phyloP scores from a whole-genome alignment of 2,797 vertebrate genomes.

The Crocidura indochinensis region DNA sequence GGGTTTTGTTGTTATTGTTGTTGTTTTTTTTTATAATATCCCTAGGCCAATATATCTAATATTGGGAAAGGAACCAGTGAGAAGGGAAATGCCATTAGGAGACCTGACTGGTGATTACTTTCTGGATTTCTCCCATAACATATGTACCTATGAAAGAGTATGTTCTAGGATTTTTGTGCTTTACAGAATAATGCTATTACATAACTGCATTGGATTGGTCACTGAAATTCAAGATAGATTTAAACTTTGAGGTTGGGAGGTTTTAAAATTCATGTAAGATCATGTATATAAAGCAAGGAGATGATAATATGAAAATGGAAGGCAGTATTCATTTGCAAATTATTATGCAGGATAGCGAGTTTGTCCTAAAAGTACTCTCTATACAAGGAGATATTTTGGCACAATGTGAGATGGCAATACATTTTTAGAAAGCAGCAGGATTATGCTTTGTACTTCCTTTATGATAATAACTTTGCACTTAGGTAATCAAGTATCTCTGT shows the following conservation, averaged over 20 bases:
- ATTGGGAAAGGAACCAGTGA: conserved; percentile 2
- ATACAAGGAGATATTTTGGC: conserved; percentile 31
- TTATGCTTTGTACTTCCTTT: conserved; percentile 40
- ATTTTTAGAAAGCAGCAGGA: conserved; percentile 41
- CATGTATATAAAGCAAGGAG: neutral
- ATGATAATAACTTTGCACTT: conserved; percentile 29
- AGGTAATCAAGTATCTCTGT: neutral
- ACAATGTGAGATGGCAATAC: neutral
- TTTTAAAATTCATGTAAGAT: conserved; percentile 35
- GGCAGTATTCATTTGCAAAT: conserved; percentile 5
- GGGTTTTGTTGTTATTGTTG: neutral
- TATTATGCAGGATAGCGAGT: neutral
- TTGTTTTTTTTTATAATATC: conserved; percentile 18
- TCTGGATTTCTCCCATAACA: conserved; percentile 44
- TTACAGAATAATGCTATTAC: neutral
- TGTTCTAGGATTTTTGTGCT: neutral
- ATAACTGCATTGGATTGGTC: conserved; percentile 19
- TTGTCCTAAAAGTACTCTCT: neutral
- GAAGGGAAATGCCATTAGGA: neutral
- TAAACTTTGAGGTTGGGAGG: conserved; percentile 39
- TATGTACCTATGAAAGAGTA: neutral
- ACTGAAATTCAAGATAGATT: neutral
- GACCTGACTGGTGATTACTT: neutral
- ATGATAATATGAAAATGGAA: neutral
- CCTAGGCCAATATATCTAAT: neutral